Base-by-base conservation (phyloP, 1,140 invertebrate species). In the Reticulitermes speratus region DNA sequence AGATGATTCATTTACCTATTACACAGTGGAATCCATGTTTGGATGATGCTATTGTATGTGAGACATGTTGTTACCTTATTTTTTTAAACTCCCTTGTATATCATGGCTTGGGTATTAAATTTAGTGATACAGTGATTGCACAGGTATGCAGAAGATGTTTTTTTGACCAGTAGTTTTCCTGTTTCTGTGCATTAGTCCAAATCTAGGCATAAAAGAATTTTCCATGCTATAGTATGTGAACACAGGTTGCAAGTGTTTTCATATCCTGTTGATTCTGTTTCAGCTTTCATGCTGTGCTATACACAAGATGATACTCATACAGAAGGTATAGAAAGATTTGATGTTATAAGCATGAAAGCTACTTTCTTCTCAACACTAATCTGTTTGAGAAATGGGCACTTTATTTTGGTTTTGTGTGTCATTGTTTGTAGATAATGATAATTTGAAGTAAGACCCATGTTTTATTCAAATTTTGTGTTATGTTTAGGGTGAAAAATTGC, bases 281-380 rank as follows among this genome's bases (percentile, higher is more conserved):
- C 94, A 97, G 96, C 96, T 92, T 97, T 96, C 94, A 97, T 97
- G 96, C 94, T 97, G 92, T 97, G 96, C 93, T 97, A 97, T 93
- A 96, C 96, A 90, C 96, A 96, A 93, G 96, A 97, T 92, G 96
- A 97, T 92, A 94, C 95, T 89, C 96, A 96, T 92, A 94, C 95
- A 89, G 96, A 97, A 95, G 96, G 96, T 97, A 96, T 94, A 94
- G 89, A 88, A 65, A 84, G 59, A 52, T 65, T 84, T 30, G 52
- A 52, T 84, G 30, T 84, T 59, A 38, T 38, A 75, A 75, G 65
- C 65, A 75, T 75, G 65, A 75, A 75, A 75, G 65, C 65, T 75
- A 75, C n/a, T 75, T 75, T 75, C 25, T 75, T 75, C 65, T 75
- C 65, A 30, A 75, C 65, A 75, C 65, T 75, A 75, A 30, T 14